Evolutionary conservation across 2,113 vertebrate genomes (phyloP), one percentile per base, ranked within the genome.

Genomic region (Myotis lucifugus): DNA sequence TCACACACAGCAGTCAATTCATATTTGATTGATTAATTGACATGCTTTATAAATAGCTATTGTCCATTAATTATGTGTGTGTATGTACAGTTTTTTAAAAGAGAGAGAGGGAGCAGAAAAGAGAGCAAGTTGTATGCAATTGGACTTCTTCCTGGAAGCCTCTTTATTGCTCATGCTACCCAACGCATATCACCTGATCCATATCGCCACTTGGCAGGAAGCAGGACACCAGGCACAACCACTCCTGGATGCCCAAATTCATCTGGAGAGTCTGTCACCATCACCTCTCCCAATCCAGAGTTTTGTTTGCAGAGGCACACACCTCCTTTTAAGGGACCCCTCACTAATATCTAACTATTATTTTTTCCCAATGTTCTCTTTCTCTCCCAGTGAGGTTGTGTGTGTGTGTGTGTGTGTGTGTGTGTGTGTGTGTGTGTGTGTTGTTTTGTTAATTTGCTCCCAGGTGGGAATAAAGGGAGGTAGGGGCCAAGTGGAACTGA

Each of bases 11-110:
- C 27, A 52, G 50, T 84, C 54, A 95, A 61, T 89, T 79, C 84
- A 84, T 87, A 86, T 67, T 73, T 91, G 12, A 82, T 85, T 74
- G 66, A 89, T 72, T 66, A 52, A 83, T 59, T 70, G 46, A 61
- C 67, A 72, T 61, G 52, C 59, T 83, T 83, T 86, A 78, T 61
- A 74, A 86, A 61, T 69, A 94, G 70, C 40, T 78, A 34, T 84
- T 29, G 5, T 23, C 40, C 13, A 64, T 92, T 83, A 83, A 61
- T 90, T 90, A 67, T 25, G 18, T 67, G 52, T 23, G 27, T 27
- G 23, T 52, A 12, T 66, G 12, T 50, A 76, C 3, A 19, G 27
- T 92, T 95, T 88, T 66, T 77, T 19, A 86, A 93, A 66, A 79
- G 82, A 94, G 27, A 66, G 32, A 42, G 29, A 42, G 8, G 3